Conservation (phyloP, 2,797 vertebrate species). For the Neosilurus mollespiculum region DNA sequence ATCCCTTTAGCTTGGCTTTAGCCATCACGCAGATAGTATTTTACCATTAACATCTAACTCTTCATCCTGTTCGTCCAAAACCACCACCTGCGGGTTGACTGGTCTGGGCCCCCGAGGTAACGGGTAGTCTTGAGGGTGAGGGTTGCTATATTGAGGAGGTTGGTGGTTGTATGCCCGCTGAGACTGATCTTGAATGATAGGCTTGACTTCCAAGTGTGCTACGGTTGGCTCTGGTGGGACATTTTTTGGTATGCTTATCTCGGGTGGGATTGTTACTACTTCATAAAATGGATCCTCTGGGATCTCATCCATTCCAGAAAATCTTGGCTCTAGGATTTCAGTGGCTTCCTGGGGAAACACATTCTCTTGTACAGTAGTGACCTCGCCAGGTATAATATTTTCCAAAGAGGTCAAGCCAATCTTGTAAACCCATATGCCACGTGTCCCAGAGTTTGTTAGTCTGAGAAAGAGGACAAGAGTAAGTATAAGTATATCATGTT, state of each 20-base stretch:
- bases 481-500: background rate
- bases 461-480: constrained; percentile 60
- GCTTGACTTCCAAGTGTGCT: background rate
- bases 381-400: constrained; percentile 67
- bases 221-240: constrained; percentile 55
- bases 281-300: constrained; percentile 55
- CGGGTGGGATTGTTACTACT: constrained; percentile 46
- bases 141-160: background rate
- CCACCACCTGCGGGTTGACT: constrained; percentile 76
- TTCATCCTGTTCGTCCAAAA: constrained; percentile 75
- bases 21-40: constrained; percentile 12
- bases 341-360: background rate
- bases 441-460: constrained; percentile 84
- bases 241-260: constrained; percentile 8
- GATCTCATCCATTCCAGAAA: constrained; percentile 49
- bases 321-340: constrained; percentile 18
- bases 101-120: constrained; percentile 65
- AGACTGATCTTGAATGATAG: constrained; percentile 39
- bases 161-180: constrained; percentile 57
- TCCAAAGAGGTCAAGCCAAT: constrained; percentile 79
- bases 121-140: constrained; percentile 54
- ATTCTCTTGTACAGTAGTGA: constrained; percentile 57
- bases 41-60: constrained; percentile 88
- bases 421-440: constrained; percentile 88
- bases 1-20: background rate